Evolutionary conservation across 2,113 vertebrate species (phyloP).

Genomic region (Sorex araneus): DNA sequence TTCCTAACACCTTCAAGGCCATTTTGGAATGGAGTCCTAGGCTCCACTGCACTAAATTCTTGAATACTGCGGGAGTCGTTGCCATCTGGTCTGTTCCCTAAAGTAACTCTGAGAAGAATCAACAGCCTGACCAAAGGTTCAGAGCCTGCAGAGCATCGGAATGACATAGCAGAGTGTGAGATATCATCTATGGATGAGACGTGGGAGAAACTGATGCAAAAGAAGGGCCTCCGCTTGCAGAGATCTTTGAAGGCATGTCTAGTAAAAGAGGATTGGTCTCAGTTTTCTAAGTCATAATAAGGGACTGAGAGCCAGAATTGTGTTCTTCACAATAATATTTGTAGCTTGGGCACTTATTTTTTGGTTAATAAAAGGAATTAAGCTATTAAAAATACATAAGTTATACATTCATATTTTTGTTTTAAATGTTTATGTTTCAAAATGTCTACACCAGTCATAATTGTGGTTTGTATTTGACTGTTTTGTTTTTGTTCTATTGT

Average conservation of each 20-base stretch:
- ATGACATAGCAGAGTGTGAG: slow-evolving; percentile 5
- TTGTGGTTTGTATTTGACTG: slow-evolving; percentile 29
- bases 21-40: slow-evolving; percentile 70
- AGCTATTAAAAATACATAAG: background rate
- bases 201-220: background rate
- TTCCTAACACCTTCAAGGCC: slow-evolving; percentile 68
- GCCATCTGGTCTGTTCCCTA: slow-evolving; percentile 65
- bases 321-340: slow-evolving; percentile 39
- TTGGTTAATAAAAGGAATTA: slow-evolving; percentile 8
- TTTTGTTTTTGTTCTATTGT: slow-evolving; percentile 44
- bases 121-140: slow-evolving; percentile 60
- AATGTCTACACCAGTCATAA: background rate
- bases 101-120: slow-evolving; percentile 56
- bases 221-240: background rate
- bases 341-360: background rate
- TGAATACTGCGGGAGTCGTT: slow-evolving; percentile 33
- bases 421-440: slow-evolving; percentile 43
- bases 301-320: background rate
- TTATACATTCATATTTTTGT: slow-evolving; percentile 49
- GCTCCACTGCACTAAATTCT: slow-evolving; percentile 66
- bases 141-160: slow-evolving; percentile 30
- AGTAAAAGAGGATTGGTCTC: background rate
- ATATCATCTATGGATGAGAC: background rate
- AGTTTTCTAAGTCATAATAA: slow-evolving; percentile 43
- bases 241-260: background rate